Evolutionary conservation across 2,888 invertebrate genomes (phyloP).

Genomic region (Dryococelus australis): DNA sequence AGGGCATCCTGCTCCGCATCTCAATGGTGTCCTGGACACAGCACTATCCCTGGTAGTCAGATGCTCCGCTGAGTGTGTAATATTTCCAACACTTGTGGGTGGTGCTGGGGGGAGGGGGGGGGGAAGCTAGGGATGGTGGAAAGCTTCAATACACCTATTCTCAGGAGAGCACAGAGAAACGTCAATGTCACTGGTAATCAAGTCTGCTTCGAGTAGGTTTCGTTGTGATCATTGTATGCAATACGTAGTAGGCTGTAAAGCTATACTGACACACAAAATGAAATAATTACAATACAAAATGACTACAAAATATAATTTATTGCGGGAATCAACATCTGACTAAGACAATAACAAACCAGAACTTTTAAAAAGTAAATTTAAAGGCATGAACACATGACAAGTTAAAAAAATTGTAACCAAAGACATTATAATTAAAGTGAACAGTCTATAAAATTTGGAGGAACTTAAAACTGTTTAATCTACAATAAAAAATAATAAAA

Average conservation of each 20-base stretch:
- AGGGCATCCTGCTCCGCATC: too few species aligned
- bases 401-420: background rate
- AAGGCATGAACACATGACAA: background rate
- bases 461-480: background rate
- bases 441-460: background rate
- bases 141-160: too few species aligned
- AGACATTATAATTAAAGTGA: background rate
- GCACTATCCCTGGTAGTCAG: too few species aligned
- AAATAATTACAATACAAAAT: background rate
- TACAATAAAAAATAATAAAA: background rate
- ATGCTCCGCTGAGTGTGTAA: too few species aligned
- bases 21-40: too few species aligned
- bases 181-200: too few species aligned
- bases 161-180: too few species aligned
- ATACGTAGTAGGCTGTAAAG: conserved; percentile 19
- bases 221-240: conserved; percentile 37
- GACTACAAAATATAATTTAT: background rate
- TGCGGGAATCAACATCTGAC: background rate
- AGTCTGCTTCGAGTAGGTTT: too few species aligned
- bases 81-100: too few species aligned
- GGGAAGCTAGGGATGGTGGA: too few species aligned
- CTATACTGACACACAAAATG: background rate
- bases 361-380: background rate
- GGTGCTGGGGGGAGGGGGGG: too few species aligned
- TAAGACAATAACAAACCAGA: background rate